Conservation (phyloP, 2,797 vertebrate genomes). For the Etheostoma nigrum region DNA sequence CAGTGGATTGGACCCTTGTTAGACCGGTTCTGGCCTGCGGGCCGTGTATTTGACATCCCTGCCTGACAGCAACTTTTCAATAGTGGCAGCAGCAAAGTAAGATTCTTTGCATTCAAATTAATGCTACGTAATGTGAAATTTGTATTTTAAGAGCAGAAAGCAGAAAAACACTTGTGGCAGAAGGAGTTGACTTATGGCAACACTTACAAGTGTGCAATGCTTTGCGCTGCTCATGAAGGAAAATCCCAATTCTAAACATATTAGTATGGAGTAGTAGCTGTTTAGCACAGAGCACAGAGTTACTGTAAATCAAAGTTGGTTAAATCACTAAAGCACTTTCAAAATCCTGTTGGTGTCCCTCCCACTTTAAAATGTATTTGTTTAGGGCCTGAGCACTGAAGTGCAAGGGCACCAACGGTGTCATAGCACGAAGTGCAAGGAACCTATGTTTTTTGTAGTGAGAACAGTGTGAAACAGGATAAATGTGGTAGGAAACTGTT, state of each 20-base stretch:
- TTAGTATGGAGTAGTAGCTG: not conserved
- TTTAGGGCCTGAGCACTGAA: no score
- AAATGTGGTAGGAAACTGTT: no score
- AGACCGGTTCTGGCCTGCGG: no score
- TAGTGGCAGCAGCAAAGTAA: slow-evolving; percentile 11
- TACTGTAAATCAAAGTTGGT: slow-evolving; percentile 25
- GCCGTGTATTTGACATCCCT: no score
- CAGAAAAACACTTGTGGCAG: slow-evolving; percentile 26
- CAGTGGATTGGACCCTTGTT: no score
- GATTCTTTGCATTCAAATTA: slow-evolving; percentile 28
- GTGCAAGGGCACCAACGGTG: no score
- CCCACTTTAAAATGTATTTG: no score
- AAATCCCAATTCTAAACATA: slow-evolving; percentile 28
- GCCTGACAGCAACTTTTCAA: not conserved
- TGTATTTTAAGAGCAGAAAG: slow-evolving; percentile 28
- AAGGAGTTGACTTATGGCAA: slow-evolving; percentile 6
- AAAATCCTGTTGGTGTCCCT: no score
- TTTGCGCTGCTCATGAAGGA: slow-evolving; percentile 20
- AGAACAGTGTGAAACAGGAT: no score
- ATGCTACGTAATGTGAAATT: slow-evolving; percentile 53
- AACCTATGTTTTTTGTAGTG: no score
- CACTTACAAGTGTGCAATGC: not conserved
- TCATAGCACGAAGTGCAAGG: no score
- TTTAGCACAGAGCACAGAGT: not conserved
- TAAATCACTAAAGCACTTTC: slow-evolving; percentile 16